Conservation (phyloP, 1,140 invertebrate genomes). For the Camponotus pennsylvanicus region DNA sequence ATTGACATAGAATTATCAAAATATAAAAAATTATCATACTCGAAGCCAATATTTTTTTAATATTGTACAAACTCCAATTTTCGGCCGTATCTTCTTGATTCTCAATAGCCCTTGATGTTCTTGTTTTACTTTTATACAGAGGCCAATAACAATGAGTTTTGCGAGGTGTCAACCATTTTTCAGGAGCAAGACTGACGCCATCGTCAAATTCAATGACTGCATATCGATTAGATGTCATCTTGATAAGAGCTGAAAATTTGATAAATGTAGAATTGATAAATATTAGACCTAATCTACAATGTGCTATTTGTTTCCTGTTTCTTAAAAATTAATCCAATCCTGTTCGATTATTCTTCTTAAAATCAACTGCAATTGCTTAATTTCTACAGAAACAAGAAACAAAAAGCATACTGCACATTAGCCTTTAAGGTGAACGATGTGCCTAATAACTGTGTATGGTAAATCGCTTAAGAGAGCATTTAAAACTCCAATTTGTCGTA, state of each 20-base stretch:
- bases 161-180: neutral
- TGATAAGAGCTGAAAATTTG: neutral
- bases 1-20: neutral
- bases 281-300: too few species aligned
- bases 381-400: too few species aligned
- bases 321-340: too few species aligned
- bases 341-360: too few species aligned
- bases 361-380: too few species aligned
- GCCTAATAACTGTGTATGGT: too few species aligned
- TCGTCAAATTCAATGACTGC: neutral
- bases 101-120: neutral
- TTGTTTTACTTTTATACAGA: neutral
- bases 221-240: neutral
- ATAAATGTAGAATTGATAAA: neutral
- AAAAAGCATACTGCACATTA: too few species aligned
- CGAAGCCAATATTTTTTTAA: neutral
- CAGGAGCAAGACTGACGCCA: neutral
- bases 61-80: neutral
- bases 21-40: neutral
- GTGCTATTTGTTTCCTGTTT: too few species aligned
- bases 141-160: constrained; percentile 2
- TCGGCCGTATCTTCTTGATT: neutral
- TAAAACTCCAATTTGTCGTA: too few species aligned
- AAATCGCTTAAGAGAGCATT: too few species aligned
- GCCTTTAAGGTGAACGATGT: too few species aligned